Base-by-base conservation (phyloP, 2,888 invertebrate genomes). In the Cephus spinipes region DNA sequence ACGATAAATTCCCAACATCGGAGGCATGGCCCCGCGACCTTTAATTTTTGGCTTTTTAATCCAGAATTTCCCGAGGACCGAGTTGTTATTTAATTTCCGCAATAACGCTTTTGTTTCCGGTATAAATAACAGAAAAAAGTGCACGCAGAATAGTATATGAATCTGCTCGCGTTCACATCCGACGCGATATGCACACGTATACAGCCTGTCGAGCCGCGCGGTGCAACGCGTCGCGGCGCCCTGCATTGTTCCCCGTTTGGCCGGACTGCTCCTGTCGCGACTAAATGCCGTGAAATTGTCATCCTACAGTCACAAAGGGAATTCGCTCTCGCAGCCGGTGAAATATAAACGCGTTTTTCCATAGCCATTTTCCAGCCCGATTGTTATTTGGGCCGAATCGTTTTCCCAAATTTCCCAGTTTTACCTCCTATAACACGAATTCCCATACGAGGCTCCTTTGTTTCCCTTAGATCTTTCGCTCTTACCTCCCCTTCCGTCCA, bases 241-340 rank as follows among this genome's bases (percentile, higher is more conserved):
- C 77, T 79, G 78, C 81, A 84, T 86, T 83, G 84, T 85, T 81
- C 80, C 85, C 85, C 85, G 85, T 86, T 85, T 83, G 83, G 82
- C 80, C 85, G 85, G 84, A 83, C 86, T 78, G 86, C 83, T 73
- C 85, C 85, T 86, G 84, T 85, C 88, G 88, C 88, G 85, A 80
- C 87, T 90, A 90, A 90, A 91, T 88, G 89, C 90, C 89, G 88
- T 90, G 88, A 91, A 91, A 91, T 90, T 90, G 90, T 90, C 90
- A 89, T 90, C 85, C 86, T 84, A 85, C 87, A 87, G 87, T 88
- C 88, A 90, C 90, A 90, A 90, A 90, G 89, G 85, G 88, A 90
- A 89, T 88, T 88, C 87, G 85, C 88, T 87, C 85, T 86, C 83
- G 83, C 85, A 87, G 82, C 86, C 87, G 84, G 85, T 89, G 85